phyloP scores from a whole-genome alignment of 2,113 vertebrate genomes.

The Rafetus swinhoei region DNA sequence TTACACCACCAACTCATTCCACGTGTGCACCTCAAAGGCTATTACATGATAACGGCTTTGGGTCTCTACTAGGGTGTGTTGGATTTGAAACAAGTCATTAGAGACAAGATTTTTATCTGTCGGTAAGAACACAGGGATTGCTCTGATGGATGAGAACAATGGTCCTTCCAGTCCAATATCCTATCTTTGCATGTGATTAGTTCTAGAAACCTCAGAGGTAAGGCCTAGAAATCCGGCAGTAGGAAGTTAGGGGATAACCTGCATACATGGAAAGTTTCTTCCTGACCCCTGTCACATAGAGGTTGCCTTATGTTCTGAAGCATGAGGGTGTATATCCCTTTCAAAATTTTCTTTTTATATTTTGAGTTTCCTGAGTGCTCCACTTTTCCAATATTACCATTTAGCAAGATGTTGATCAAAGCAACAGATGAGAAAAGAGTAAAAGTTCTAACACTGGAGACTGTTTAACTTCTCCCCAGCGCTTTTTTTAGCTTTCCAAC shows the following conservation, averaged over 20 bases:
- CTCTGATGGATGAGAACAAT: background rate
- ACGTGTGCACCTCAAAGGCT: background rate
- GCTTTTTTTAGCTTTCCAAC: conserved; percentile 21
- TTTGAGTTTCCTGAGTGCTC: rapidly evolving
- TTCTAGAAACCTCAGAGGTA: background rate
- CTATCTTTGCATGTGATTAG: background rate
- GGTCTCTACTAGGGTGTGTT: background rate
- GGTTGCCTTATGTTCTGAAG: background rate
- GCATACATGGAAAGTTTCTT: background rate
- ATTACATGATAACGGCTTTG: background rate
- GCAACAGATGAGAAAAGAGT: conserved; percentile 1
- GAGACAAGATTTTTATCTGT: background rate
- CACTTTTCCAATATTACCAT: background rate
- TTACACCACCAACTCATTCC: background rate
- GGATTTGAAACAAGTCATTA: background rate
- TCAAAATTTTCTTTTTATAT: background rate
- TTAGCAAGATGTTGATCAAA: background rate
- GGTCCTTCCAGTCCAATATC: background rate
- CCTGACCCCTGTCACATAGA: background rate
- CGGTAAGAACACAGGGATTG: background rate
- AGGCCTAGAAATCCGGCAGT: background rate
- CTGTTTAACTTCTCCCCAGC: background rate
- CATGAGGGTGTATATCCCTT: background rate
- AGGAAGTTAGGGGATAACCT: background rate
- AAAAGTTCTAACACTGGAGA: background rate